Evolutionary conservation across 2,113 vertebrate genomes (phyloP), one percentile per base, ranked within the genome.

Genomic region (Benitochromis conjunctus): DNA sequence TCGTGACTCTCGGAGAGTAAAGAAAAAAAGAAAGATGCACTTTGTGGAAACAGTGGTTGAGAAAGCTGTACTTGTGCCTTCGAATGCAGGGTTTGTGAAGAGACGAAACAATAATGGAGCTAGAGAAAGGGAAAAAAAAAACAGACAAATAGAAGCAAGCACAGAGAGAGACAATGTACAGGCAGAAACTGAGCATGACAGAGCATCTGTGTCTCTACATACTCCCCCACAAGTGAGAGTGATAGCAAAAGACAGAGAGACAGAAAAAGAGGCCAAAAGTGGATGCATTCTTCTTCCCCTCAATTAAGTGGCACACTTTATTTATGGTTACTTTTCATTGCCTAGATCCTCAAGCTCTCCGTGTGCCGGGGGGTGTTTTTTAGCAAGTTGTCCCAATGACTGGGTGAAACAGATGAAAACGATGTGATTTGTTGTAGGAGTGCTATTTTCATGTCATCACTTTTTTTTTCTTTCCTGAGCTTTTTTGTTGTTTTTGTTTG

Each of bases 401-500:
- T 71, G 56, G 80, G 60, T 83, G 82, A 90, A 62, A 86, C 58
- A 60, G 80, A 91, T 84, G 55, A 87, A 90, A 92, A 56, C 3
- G 4, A 84, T 86, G 83, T 11, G 18, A 19, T 88, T 92, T 87
- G 79, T 86, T 87, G 80, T 84, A 60, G 26, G 81, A 81, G 51
- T 54, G 79, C 66, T 86, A 84, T 92, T 90, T 91, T 79, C 80
- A 84, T 82, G 80, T 87, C 89, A 89, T 7, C 11, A 11, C n/a
- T 38, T 64, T 41, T 87, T 82, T 71, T 56, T 87, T 51, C 5
- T 74, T 48, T 48, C 14, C 69, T 48, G 16, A 2, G 56, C 83
- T 43, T 89, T 88, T 88, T 54, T 81, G 86, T 85, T 90, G 85
- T 88, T 92, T 88, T 91, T 92, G 84, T 92, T 93, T 91, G 88